Percentiles rank a stretch among this genome's conserved stretches.
Conservation (phyloP, 2,797 vertebrate genomes). For the Xiphophorus birchmanni region DNA sequence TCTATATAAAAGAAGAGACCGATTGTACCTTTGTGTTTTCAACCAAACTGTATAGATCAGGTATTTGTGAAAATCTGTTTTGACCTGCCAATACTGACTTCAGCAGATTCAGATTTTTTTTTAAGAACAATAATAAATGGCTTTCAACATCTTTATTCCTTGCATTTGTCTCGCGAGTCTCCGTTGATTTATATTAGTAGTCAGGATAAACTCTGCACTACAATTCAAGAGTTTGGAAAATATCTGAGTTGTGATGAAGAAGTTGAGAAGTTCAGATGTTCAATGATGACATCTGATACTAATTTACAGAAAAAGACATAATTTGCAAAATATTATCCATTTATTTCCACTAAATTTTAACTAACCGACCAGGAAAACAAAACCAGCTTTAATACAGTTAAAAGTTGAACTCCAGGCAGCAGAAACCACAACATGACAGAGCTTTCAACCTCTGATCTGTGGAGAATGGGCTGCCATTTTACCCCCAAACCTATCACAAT, state of each 20-base stretch:
- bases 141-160: neutral
- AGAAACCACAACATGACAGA: constrained; percentile 26
- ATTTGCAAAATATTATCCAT: constrained; percentile 6
- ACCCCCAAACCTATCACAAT: constrained; percentile 45
- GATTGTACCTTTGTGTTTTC: neutral
- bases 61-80: neutral
- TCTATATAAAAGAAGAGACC: neutral
- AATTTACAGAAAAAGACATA: neutral
- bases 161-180: neutral
- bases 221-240: neutral
- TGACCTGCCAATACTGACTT: neutral
- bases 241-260: neutral
- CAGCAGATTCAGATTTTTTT: neutral
- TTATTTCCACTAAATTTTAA: neutral
- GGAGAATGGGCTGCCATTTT: constrained; percentile 49
- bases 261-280: neutral
- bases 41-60: neutral
- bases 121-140: neutral
- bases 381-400: constrained; percentile 2
- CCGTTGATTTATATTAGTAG: neutral
- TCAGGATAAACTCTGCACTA: neutral
- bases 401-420: constrained; percentile 11
- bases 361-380: constrained; percentile 14
- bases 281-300: neutral
- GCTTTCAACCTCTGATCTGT: constrained; percentile 33